Conservation (phyloP, 2,797 vertebrate species). For the Gymnopithys bicolor region DNA sequence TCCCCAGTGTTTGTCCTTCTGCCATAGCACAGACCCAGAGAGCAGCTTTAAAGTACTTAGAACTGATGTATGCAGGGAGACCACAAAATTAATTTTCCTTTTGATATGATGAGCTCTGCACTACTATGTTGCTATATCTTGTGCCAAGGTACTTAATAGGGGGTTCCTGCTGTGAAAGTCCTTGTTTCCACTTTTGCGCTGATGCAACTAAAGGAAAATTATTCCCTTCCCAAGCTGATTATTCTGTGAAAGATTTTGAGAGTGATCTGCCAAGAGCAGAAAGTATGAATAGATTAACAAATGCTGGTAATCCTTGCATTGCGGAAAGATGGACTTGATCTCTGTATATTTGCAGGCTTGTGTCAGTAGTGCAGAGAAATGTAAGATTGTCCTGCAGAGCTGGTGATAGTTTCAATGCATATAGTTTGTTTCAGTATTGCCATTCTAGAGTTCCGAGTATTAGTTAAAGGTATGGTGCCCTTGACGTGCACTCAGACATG, state of each 20-base stretch:
- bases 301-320: background rate
- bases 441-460: background rate
- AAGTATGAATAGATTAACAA: conserved; percentile 11
- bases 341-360: background rate
- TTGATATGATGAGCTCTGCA: conserved; percentile 64
- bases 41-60: conserved; percentile 42
- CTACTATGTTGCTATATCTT: background rate
- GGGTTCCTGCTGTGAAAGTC: conserved; percentile 6
- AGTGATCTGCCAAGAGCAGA: background rate
- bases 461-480: background rate
- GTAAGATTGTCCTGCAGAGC: background rate
- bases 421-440: background rate
- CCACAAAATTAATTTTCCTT: conserved; percentile 63
- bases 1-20: background rate
- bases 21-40: background rate
- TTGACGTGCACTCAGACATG: background rate
- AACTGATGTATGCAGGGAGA: background rate
- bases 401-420: background rate
- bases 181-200: background rate
- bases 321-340: background rate
- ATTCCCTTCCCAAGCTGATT: conserved; percentile 6
- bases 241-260: background rate
- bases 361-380: background rate
- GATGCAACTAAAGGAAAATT: background rate
- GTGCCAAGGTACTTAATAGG: background rate